Percentiles rank a stretch among this genome's conserved stretches.
Evolutionary conservation across 2,113 vertebrate genomes (phyloP).

Genomic region (Orthonyx spaldingii): DNA sequence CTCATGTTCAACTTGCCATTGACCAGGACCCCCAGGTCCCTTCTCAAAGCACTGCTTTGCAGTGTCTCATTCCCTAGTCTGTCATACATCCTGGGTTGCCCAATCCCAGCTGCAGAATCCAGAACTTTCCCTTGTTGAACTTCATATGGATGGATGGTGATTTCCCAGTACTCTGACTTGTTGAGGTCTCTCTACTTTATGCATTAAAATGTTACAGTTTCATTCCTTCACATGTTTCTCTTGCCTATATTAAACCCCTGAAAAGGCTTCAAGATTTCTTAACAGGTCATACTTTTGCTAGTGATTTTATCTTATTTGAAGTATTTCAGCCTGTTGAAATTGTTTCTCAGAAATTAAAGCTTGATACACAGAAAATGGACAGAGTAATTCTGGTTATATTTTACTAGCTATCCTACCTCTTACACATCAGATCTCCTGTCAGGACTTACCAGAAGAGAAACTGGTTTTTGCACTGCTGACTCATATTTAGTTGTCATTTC

Average conservation of each 20-base stretch:
- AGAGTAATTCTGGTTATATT: background rate
- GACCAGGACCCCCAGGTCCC: rapidly evolving
- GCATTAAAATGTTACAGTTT: background rate
- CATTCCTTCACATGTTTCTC: background rate
- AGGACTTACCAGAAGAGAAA: background rate
- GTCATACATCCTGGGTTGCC: background rate
- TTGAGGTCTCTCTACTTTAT: background rate
- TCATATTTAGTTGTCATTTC: background rate
- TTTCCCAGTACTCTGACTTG: background rate
- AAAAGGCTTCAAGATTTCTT: background rate
- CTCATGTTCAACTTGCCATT: rapidly evolving
- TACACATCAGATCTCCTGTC: background rate
- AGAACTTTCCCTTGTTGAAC: background rate
- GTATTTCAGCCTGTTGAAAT: background rate
- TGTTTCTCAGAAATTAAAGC: background rate
- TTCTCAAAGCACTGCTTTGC: rapidly evolving
- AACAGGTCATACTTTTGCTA: background rate
- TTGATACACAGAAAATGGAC: background rate
- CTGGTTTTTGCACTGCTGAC: background rate
- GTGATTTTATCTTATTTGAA: background rate
- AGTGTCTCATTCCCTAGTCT: background rate
- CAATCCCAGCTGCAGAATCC: background rate
- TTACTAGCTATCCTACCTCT: background rate
- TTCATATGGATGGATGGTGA: too few species aligned
- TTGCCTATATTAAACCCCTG: background rate